Conservation (phyloP, 2,797 vertebrate genomes). For the Pipistrellus nathusii region DNA sequence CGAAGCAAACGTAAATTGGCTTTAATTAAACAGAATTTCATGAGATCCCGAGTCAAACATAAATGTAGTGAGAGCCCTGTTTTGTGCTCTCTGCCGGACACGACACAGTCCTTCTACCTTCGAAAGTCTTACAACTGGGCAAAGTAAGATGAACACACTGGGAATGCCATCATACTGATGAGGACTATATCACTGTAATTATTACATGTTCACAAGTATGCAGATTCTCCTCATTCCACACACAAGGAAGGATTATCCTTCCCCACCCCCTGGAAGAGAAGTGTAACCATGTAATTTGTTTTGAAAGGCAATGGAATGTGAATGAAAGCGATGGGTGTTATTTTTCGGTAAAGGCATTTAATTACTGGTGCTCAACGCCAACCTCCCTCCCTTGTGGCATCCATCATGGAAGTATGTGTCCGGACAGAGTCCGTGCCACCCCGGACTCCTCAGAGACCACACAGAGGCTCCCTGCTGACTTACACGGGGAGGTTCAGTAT, state of each 20-base stretch:
- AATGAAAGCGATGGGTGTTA: not conserved
- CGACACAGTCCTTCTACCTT: not conserved
- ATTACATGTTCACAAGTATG: not conserved
- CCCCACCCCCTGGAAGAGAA: not conserved
- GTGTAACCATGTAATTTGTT: not conserved
- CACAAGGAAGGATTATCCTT: not conserved
- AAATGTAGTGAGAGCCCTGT: not conserved
- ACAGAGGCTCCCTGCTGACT: not conserved
- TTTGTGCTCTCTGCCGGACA: slow-evolving; percentile 20
- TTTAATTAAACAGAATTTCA: slow-evolving; percentile 15
- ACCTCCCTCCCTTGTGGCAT: not conserved
- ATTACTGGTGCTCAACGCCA: not conserved
- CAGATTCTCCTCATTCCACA: not conserved
- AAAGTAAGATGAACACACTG: not conserved
- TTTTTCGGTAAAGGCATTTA: not conserved
- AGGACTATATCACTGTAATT: not conserved
- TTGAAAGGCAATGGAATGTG: not conserved
- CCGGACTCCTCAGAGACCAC: not conserved
- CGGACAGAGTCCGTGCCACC: not conserved
- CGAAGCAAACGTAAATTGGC: not conserved
- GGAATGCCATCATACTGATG: not conserved
- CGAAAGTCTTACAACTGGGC: not conserved
- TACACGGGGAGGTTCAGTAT: not conserved
- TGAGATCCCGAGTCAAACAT: slow-evolving; percentile 18
- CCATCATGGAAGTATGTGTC: not conserved